These are phyloP conservation scores for Tamias sibiricus DNA, from an alignment of 2,113 vertebrate species.

Conservation along the genomic window DNA sequence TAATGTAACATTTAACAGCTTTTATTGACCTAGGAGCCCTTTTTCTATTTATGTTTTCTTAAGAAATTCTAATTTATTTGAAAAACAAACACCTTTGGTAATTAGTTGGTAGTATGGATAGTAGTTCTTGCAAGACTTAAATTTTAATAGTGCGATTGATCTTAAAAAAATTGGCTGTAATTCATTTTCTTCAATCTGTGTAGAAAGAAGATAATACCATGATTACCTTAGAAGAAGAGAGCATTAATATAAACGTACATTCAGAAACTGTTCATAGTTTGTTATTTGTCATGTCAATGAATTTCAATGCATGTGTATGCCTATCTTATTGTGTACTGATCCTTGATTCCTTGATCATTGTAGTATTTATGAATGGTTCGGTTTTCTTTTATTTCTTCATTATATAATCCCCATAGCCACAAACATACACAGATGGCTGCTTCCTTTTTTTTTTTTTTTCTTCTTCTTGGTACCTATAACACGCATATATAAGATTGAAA, in stretches of 20 bases:
- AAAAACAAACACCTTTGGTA: background rate
- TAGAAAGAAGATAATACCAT: background rate
- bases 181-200: background rate
- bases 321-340: background rate
- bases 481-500: background rate
- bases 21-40: background rate
- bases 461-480: background rate
- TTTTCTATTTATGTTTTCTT: background rate
- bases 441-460: background rate
- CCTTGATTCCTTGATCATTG: background rate
- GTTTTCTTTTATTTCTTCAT: background rate
- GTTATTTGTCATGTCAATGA: background rate
- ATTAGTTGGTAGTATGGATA: background rate
- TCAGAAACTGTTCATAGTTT: background rate
- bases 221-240: background rate
- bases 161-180: background rate
- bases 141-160: background rate
- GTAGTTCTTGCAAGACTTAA: background rate
- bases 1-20: background rate
- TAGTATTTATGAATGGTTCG: background rate
- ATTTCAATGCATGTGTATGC: background rate
- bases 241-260: background rate
- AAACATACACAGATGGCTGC: background rate
- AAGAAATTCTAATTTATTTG: slow-evolving; percentile 31
- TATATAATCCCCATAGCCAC: background rate